Conservation (phyloP, 2,113 vertebrate genomes). For the Aegotheles bennettii region DNA sequence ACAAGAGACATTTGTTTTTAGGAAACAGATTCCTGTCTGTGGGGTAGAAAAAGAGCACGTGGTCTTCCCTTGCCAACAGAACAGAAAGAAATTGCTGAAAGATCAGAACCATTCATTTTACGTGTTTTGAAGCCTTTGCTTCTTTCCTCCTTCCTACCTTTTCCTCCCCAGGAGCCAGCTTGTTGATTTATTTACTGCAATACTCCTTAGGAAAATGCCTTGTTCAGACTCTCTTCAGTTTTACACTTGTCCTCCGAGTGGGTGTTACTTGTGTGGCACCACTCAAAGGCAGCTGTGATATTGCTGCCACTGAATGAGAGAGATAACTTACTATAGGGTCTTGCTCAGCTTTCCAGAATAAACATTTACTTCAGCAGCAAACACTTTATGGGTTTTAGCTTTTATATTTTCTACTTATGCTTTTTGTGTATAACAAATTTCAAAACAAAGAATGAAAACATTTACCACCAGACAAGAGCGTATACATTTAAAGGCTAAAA, state of each 20-base stretch:
- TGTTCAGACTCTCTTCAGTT: neutral
- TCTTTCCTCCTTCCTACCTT: fast-evolving
- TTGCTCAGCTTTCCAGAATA: neutral
- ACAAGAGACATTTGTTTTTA: neutral
- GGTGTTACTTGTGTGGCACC: neutral
- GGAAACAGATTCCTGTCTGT: neutral
- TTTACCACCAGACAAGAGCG: neutral
- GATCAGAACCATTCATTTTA: neutral
- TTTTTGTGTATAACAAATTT: neutral
- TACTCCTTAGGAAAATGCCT: neutral
- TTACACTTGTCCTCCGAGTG: neutral
- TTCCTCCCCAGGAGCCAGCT: neutral
- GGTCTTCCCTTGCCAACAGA: neutral
- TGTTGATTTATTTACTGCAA: slow-evolving; percentile 9
- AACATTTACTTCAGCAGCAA: neutral
- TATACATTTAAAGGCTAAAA: neutral
- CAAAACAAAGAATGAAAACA: neutral
- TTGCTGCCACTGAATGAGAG: neutral
- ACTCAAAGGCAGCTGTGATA: neutral
- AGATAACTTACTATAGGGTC: neutral
- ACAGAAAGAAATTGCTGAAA: neutral
- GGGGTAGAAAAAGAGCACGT: neutral
- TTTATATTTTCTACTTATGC: neutral
- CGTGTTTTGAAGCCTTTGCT: neutral
- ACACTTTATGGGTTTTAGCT: neutral